Evolutionary conservation across 2,113 vertebrate species (phyloP), one percentile per base, ranked within the genome.

Genomic region (Syngnathus scovelli): DNA sequence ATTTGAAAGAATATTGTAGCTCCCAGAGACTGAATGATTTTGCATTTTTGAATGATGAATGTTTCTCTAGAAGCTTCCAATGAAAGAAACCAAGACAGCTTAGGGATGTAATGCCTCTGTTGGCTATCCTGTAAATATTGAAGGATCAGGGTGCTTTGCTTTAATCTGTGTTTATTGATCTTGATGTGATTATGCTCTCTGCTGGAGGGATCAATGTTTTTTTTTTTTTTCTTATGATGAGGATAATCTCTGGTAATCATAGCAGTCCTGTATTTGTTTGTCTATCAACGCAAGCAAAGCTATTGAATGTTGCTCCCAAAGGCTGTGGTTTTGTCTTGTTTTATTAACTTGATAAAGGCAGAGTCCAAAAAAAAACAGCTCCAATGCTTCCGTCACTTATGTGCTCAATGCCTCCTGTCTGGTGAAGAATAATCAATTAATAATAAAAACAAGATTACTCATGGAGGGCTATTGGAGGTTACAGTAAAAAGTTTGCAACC

Each of bases 81-180:
- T 44, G 61, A 37, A 56, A 69, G 66, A 56, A 51, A 66, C 7
- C 66, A 64, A 76, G 54, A 63, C 59, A 56, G 48, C 60, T 39
- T 41, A 59, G 46, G 64, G 66, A 68, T 54, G 62, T 23, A 36
- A 38, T 51, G 55, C 49, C 44, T 78, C 61, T 60, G 69, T 61
- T 61, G 55, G 69, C 67, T 55, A 49, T 43, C 23, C 70, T 67
- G 46, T 68, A 78, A 79, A 83, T 72, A 77, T 75, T 70, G 23
- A 78, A 72, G 68, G 10, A 38, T 70, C 61, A 72, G 68, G 73
- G 77, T 52, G 38, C 78, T 78, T 78, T 81, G 51, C 73, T 85
- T 81, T 86, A 83, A 84, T 86, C 87, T 82, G 72, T 60, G 76
- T 72, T 82, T 60, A 78, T 77, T 85, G 88, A 89, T 88, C 77